phyloP scores from a whole-genome alignment of 2,113 vertebrate species.

The Dipodomys ordii region DNA sequence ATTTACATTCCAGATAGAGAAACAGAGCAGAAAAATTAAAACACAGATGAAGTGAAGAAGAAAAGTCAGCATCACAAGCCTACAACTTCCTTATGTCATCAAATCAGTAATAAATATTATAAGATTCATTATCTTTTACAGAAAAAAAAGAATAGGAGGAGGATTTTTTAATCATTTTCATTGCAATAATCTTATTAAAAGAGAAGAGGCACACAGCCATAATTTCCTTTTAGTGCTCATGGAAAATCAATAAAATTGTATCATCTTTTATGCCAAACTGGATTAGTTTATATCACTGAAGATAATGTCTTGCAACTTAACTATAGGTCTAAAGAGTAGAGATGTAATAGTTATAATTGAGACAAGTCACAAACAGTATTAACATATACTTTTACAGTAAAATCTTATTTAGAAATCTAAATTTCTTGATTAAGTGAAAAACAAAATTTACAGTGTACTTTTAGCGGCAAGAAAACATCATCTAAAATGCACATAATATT shows the following conservation, averaged over 20 bases:
- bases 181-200: slow-evolving; percentile 44
- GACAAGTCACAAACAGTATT: slow-evolving; percentile 46
- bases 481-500: slow-evolving; percentile 21
- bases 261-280: slow-evolving; percentile 23
- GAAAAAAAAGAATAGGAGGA: background rate
- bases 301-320: slow-evolving; percentile 9
- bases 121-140: slow-evolving; percentile 14
- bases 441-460: background rate
- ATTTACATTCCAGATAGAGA: background rate
- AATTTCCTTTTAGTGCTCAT: slow-evolving; percentile 58
- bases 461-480: slow-evolving; percentile 31
- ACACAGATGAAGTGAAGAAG: background rate
- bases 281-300: slow-evolving; percentile 26
- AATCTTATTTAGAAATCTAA: slow-evolving; percentile 5
- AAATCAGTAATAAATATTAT: background rate
- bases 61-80: background rate
- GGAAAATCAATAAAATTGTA: slow-evolving; percentile 64
- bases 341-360: slow-evolving; percentile 28
- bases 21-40: background rate
- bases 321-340: background rate
- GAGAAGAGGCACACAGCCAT: background rate
- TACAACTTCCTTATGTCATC: background rate
- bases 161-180: slow-evolving; percentile 1
- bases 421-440: slow-evolving; percentile 13
- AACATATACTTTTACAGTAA: slow-evolving; percentile 1